Base-by-base conservation (phyloP, 2,797 vertebrate genomes). In the Typhlichthys subterraneus region DNA sequence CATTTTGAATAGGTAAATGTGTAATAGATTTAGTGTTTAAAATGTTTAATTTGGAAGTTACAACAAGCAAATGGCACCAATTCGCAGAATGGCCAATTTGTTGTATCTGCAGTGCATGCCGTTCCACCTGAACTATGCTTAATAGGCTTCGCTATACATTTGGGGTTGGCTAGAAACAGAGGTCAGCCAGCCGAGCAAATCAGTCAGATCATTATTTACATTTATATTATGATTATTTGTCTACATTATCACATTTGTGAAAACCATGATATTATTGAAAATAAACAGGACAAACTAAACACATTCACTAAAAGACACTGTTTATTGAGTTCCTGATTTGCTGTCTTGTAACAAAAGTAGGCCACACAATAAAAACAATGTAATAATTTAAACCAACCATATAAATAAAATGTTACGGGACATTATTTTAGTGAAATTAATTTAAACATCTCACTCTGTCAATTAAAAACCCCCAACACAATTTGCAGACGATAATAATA, bases 311-410 rank as follows among this genome's bases (percentile, higher is more conserved):
- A 76, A 83, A 77, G 45, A 83, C 71, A 83, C 55, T 61, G 63
- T 89, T 92, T 88, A 91, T 89, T 92, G 61, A 70, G 14, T 61
- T 77, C 63, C 23, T 70, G 62, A 50, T 72, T 73, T 70, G 52
- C 53, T 58, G 67, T 66, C 11, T 69, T 59, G 23, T 31, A 50
- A 57, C 70, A 77, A 58, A 45, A 69, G 50, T 65, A 29, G 23
- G 23, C 4, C 23, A 70, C 63, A 77, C 38, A 59, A 57, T 63
- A 58, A 70, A 45, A 76, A 82, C 75, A 81, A 69, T 69, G 73
- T 54, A 88, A 92, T 92, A 91, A 92, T 77, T 93, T 93, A 92
- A 84, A 73, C 29, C 29, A 13, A 66, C 69, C 73, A 71, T 67
- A 88, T 89, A 90, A 87, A 88, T 81, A 84, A 79, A 80, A 71